Conservation (phyloP, 2,888 invertebrate genomes). For the Emmelina monodactyla region DNA sequence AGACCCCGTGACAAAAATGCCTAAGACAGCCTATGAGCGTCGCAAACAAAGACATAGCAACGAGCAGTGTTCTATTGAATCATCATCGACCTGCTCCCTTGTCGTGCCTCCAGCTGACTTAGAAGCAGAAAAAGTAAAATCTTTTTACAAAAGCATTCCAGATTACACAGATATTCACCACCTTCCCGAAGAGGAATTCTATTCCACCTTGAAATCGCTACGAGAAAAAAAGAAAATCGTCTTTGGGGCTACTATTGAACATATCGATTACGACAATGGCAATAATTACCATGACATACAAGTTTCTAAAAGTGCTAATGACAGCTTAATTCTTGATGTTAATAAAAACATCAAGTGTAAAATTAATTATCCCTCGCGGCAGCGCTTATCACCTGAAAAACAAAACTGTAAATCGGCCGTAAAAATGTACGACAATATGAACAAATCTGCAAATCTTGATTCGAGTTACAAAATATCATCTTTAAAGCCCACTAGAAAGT, state of each 20-base stretch:
- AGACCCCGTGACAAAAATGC: constrained; percentile 75
- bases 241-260: constrained; percentile 38
- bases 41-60: constrained; percentile 37
- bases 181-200: constrained; percentile 77
- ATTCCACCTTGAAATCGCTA: constrained; percentile 71
- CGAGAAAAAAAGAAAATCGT: constrained; percentile 70
- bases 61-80: constrained; percentile 44
- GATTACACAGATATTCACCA: constrained; percentile 82
- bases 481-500: neutral
- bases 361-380: constrained; percentile 16
- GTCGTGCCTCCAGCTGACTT: constrained; percentile 30
- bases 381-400: constrained; percentile 22
- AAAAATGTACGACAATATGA: constrained; percentile 21
- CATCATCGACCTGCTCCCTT: constrained; percentile 31
- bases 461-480: neutral
- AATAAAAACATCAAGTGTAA: constrained; percentile 19
- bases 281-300: constrained; percentile 20
- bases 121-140: constrained; percentile 69
- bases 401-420: constrained; percentile 21
- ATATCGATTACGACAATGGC: constrained; percentile 28
- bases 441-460: constrained; percentile 19
- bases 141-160: constrained; percentile 81
- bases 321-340: constrained; percentile 13
- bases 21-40: constrained; percentile 74
- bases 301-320: constrained; percentile 19